Evolutionary conservation across 2,888 invertebrate genomes (phyloP), one percentile per base, ranked within the genome.

Genomic region (Protula sp.): DNA sequence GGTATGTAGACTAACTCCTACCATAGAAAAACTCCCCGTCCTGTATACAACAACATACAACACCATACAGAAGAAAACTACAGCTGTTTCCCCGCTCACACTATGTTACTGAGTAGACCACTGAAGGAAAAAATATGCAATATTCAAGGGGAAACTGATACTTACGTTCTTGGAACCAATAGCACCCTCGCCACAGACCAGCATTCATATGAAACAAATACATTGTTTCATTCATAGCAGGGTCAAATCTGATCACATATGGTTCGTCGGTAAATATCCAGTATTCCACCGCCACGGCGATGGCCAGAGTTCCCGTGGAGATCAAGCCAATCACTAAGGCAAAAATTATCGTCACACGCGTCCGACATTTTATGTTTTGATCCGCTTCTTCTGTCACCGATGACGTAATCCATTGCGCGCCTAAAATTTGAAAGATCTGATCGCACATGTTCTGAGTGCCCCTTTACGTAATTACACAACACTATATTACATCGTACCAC

Each of bases 271-370:
- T 75, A 57, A 69, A 70, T 28, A 75, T 58, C 75, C 75, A 75
- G n/a, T 69, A 70, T 57, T 74, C 74, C 14, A 73, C 74, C 24
- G 70, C 68, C 47, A 75, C 73, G 2, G 74, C 72, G 28, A 75
- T 61, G 2, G 71, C 67, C 54, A 75, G 59, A 1, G 70, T 70
- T 26, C 67, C 71, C 31, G 70, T 65, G 3, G 74, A 67, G 27
- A 72, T 55, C 22, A 73, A 71, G 4, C 75, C 75, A n/a, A 73
- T 62, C 22, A 31, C 30, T 28, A 31, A 47, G 57, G 50, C 22
- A 47, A 48, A 53, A 27, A 57, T 54, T 38, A 28, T 50, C 51
- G 30, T 24, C 57, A 48, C 57, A n/a, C 57, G 47, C 54, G n/a
- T 47, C 22, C 55, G 47, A 29, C 22, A 51, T 26, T 38, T 24